A percentile compares a stretch with the other conserved stretches of the same genome.
Evolutionary conservation across 2,888 invertebrate species (phyloP).

Genomic region (Drosophila testacea): DNA sequence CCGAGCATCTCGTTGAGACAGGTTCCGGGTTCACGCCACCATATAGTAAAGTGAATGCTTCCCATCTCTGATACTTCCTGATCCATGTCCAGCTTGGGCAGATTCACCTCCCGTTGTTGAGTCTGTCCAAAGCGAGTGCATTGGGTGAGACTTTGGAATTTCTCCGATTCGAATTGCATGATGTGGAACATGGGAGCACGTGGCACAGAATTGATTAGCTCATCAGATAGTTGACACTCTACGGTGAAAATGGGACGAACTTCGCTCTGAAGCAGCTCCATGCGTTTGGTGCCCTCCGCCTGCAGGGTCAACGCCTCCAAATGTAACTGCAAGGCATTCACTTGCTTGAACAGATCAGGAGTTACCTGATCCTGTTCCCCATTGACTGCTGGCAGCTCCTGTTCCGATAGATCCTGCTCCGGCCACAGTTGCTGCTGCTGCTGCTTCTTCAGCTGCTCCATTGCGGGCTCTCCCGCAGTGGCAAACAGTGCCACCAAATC

Average conservation of each 20-base stretch:
- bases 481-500: constrained; percentile 81
- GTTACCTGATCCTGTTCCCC: constrained; percentile 35
- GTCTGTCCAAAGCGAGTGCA: constrained; percentile 82
- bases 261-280: constrained; percentile 79
- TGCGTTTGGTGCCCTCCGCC: constrained; percentile 81
- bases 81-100: constrained; percentile 29
- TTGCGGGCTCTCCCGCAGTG: constrained; percentile 61
- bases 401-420: constrained; percentile 37
- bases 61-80: constrained; percentile 52
- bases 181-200: constrained; percentile 79
- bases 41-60: constrained; percentile 76
- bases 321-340: constrained; percentile 75
- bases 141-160: constrained; percentile 82
- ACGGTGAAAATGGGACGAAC: constrained; percentile 82
- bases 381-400: constrained; percentile 29
- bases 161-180: constrained; percentile 83
- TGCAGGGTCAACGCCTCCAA: constrained; percentile 81
- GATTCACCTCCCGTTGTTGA: constrained; percentile 70
- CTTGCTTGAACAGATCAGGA: constrained; percentile 70
- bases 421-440: constrained; percentile 51
- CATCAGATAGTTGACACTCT: constrained; percentile 80
- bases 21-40: constrained; percentile 84
- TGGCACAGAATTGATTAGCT: constrained; percentile 73
- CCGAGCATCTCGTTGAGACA: constrained; percentile 82
- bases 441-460: constrained; percentile 55